phyloP scores from a whole-genome alignment of 1,140 invertebrate species.

The Zaprionus capensis region DNA sequence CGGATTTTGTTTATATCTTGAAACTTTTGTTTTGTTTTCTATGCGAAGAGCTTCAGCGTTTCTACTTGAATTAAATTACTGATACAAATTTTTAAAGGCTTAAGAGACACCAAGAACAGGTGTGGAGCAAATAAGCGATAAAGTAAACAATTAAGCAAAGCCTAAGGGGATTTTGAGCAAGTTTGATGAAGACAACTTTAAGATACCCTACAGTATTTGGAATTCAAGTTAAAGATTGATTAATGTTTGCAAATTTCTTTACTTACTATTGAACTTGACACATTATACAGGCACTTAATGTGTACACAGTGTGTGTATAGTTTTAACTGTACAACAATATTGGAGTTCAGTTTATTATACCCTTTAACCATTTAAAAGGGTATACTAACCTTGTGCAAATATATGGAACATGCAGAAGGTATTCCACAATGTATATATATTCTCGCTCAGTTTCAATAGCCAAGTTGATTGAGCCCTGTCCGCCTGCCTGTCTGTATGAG shows the following conservation, averaged over 20 bases:
- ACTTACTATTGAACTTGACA: neutral
- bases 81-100: conserved; percentile 9
- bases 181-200: neutral
- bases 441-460: no score
- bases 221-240: neutral
- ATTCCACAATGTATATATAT: no score
- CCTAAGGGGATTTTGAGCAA: neutral
- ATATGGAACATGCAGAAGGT: no score
- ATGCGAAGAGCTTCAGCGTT: neutral
- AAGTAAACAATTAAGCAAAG: neutral
- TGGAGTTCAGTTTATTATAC: neutral
- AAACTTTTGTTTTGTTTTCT: neutral
- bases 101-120: neutral
- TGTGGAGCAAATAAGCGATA: conserved; percentile 1
- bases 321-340: neutral
- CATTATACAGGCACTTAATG: neutral
- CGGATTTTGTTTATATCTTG: conserved; percentile 1
- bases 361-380: no score
- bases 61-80: conserved; percentile 21
- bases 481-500: no score
- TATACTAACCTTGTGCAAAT: no score
- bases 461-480: no score
- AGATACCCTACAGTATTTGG: neutral
- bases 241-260: neutral
- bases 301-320: neutral